Base-by-base conservation (phyloP, 2,888 invertebrate species). In the Falcaria lacertinaria region DNA sequence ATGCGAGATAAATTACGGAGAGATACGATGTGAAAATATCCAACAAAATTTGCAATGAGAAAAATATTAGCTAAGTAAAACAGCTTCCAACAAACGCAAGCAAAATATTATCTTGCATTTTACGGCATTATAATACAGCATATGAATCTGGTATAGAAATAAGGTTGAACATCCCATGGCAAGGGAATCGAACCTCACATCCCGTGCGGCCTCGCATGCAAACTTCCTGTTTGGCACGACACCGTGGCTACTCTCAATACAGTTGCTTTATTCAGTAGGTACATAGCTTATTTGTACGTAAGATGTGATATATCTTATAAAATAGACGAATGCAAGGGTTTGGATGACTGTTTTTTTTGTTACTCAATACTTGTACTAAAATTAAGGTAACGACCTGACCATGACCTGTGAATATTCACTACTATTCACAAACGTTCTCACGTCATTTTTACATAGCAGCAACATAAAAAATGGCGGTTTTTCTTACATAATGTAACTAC, bases 181-280 rank as follows among this genome's bases (percentile, higher is more conserved):
- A 69, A 60, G 64, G 51, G 79, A 77, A 76, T 85, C 80, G 83
- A 83, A 82, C 78, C 82, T 69, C 79, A 78, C 76, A 81, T 80
- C 80, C 78, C 76, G 66, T 57, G 61, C 73, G 72, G 76, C 74
- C 74, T 84, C 76, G 78, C 76, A 73, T 69, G 77, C 81, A 68
- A 62, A 75, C 86, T 88, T 88, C 88, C 88, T 84, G 86, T 87
- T 88, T 88, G 88, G 88, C 88, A 83, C 84, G 87, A 77, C 87
- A 80, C 64, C 76, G 61, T 60, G 88, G 74, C 88, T 80, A 70
- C 80, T 82, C 75, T 77, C 79, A 65, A 74, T 79, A 77, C 76
- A 69, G 49, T 64, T 58, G 61, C 57, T 64, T 69, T 73, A 66
- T 70, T 58, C 54, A 50, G 45, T 54, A 48, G 53, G 60, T 50